These are phyloP conservation scores for Phengaris arion DNA, from an alignment of 2,888 invertebrate genomes.

Conservation along the genomic window DNA sequence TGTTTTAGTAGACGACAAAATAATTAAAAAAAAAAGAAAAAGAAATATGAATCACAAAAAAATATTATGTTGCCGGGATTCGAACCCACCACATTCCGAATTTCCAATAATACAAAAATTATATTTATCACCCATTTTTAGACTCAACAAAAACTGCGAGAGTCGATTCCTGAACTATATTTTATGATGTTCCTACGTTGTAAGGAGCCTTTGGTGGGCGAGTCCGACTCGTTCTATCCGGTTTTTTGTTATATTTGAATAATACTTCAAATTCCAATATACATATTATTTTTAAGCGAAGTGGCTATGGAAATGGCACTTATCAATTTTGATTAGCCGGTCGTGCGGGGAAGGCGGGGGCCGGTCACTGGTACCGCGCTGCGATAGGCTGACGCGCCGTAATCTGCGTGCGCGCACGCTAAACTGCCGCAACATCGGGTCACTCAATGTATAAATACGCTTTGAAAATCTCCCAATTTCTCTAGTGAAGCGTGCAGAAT, in stretches of 20 bases:
- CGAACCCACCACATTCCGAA: no score
- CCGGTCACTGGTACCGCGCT: slow-evolving; percentile 32
- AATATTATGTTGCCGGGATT: no score
- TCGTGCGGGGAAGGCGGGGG: slow-evolving; percentile 47
- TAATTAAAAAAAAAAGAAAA: no score
- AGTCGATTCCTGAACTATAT: no score
- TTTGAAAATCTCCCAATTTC: slow-evolving; percentile 4
- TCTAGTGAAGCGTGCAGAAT: slow-evolving; percentile 5
- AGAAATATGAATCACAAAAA: no score
- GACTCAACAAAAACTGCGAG: no score
- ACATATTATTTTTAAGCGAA: slow-evolving; percentile 41
- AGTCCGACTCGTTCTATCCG: no score
- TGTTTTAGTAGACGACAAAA: no score
- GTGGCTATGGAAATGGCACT: slow-evolving; percentile 47
- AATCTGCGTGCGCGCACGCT: slow-evolving; percentile 55
- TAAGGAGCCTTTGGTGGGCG: no score
- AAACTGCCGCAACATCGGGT: slow-evolving; percentile 24
- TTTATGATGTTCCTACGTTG: no score
- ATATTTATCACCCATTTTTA: no score
- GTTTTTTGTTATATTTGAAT: slow-evolving; percentile 23
- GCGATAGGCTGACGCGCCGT: slow-evolving; percentile 50
- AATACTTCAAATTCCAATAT: slow-evolving; percentile 37
- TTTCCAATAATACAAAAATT: no score
- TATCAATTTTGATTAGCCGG: slow-evolving; percentile 54
- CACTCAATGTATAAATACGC: slow-evolving; percentile 8